Base-by-base conservation (phyloP, 1,140 invertebrate species). In the Agrypnia vestita region DNA sequence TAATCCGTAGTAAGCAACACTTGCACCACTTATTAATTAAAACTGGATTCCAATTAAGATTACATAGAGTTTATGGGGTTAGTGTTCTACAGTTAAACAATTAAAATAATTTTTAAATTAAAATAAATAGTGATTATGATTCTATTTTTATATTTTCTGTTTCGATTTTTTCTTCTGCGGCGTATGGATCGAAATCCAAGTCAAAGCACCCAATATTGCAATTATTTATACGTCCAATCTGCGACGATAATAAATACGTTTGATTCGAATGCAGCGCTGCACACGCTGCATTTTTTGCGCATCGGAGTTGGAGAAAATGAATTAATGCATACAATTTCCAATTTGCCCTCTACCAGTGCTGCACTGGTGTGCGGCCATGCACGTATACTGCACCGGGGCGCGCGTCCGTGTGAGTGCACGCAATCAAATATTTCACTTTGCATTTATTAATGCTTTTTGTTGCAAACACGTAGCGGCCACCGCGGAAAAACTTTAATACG, bases 291-390 rank as follows among this genome's bases (percentile, higher is more conserved):
- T 43, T 64, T 64, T 64, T 64, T 64, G 61, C 8, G 17, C 15
- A 59, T 59, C 17, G 55, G 17, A 59, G 55, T 59, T 13, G 19
- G 61, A 64, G 61, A 25, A 64, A 64, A 64, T 64, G 35, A 64
- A 64, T 64, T 64, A 25, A 64, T 64, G 25, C 61, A 64, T 64
- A 64, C 19, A 64, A 44, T 64, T 64, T 64, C 35, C 61, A 64
- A 64, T 64, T 64, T 64, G 10, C 19, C 6, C 21, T 35, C 19
- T 19, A 64, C 61, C 13, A 9, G 4, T 59, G 55, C 3, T 3
- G n/a, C 49, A 3, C 3, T 1, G 11, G n/a, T 51, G n/a, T 51
- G n/a, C n/a, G 8, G 11, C 1, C n/a, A 3, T 51, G 49, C 8
- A 51, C 49, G 11, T 35, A 35, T 6, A 35, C 25, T n/a, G n/a